Base-by-base conservation (phyloP, 2,113 vertebrate genomes). In the Strix uralensis region DNA sequence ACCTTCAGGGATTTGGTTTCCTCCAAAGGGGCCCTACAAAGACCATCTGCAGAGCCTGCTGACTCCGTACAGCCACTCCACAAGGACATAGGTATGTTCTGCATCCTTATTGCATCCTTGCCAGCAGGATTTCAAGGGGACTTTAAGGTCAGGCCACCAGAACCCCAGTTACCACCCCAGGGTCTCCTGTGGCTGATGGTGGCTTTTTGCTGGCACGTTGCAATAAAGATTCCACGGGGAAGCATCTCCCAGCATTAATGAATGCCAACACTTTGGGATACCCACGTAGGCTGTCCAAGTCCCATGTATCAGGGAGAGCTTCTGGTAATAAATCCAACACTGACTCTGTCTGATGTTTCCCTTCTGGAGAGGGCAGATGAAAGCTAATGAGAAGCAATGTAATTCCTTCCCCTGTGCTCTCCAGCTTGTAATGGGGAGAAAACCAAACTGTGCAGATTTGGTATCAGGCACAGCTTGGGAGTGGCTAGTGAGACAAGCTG, bases 231-330 rank as follows among this genome's bases (percentile, higher is more conserved):
- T 55, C 47, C 46, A 27, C 5, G 15, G 30, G 52, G 19, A 13
- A 57, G 2, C n/a, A 6, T 46, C 49, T 55, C 54, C 32, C 47
- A 67, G 26, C 11, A 11, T 15, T 30, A 10, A 13, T 5, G 51
- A 44, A 29, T 0, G 1, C 4, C 0, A 0, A 20, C 49, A 34
- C 25, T n/a, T 61, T 7, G 9, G 71, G 49, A 30, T 30, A 47
- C 12, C 23, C 8, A 3, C 18, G n/a, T 2, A 27, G 32, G 67
- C 32, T 83, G 58, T 15, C 49, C 0, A 0, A 80, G 52, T n/a
- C 75, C 40, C 61, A 57, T 7, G 21, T 15, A 8, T 5, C 58
- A 58, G 87, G 61, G 18, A 40, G 29, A 66, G 69, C 58, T 70
- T 25, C 63, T 63, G 42, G 11, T 44, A 44, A 26, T 7, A 44